phyloP scores from a whole-genome alignment of 2,797 vertebrate species.

The Gymnopithys bicolor region DNA sequence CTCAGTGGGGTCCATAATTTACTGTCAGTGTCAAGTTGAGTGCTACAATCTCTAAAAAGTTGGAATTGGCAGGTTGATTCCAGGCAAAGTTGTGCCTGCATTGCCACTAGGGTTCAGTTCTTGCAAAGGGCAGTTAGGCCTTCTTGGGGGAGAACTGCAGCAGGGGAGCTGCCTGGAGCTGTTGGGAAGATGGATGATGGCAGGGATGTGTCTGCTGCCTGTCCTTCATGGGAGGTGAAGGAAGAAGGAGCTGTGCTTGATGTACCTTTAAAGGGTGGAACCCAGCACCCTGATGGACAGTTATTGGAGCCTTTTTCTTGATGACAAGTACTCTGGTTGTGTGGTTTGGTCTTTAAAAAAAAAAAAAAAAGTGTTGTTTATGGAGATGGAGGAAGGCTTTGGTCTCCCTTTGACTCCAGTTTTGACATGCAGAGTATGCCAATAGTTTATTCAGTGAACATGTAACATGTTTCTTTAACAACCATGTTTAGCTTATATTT shows the following conservation, averaged over 20 bases:
- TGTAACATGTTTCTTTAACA: not conserved
- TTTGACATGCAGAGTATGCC: not conserved
- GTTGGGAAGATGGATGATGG: not conserved
- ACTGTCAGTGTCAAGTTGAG: not conserved
- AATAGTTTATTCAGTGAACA: not conserved
- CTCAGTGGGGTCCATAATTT: not conserved
- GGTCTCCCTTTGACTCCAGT: too few species aligned
- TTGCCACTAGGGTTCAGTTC: not conserved
- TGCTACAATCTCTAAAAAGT: not conserved
- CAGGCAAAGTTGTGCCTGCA: accelerated
- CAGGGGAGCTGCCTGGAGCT: not conserved
- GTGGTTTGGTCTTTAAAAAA: not conserved
- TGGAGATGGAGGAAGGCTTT: not conserved
- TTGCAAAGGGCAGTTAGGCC: not conserved
- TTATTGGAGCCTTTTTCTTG: not conserved
- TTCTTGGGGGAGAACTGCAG: not conserved
- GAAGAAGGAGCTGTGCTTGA: not conserved
- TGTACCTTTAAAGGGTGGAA: not conserved
- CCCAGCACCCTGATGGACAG: too few species aligned
- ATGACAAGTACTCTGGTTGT: not conserved
- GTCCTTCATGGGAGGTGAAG: accelerated
- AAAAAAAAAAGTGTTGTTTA: not conserved
- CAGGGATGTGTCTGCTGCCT: not conserved
- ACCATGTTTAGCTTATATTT: not conserved
- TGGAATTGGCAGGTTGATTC: not conserved